Base-by-base conservation (phyloP, 1,140 invertebrate genomes). In the Limonius californicus region DNA sequence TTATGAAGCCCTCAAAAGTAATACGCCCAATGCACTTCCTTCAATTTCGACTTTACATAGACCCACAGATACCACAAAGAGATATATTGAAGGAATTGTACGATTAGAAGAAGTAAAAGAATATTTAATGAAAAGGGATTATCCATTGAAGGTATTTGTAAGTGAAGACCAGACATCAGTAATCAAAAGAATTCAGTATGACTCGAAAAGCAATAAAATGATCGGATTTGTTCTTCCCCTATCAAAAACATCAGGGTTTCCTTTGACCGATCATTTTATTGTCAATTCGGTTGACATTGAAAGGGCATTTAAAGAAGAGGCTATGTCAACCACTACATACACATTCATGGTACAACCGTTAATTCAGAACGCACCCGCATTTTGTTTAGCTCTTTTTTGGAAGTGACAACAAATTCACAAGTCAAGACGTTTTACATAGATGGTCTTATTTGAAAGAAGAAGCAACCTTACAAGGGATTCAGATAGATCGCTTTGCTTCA, bases 271-370 rank as follows among this genome's bases (percentile, higher is more conserved):
- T 7, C 6, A 45, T 8, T 45, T 15, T 18, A 3, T 8, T 6
- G 43, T 45, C 6, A 7, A 45, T 45, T 45, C 43, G 6, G n/a
- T 45, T 7, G 43, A 45, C 16, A 45, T 45, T 8, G 43, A 45
- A 45, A 4, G 16, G 15, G 43, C 43, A 45, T 45, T 45, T 45
- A n/a, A 45, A 8, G 16, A n/a, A n/a, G 43, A n/a, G 16, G n/a
- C 43, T 8, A 45, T 45, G 6, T 6, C 43, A 15, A 8, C 4
- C 43, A 54, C 42, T 45, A 35, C 47, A 9, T 63, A 63, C 23
- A 18, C 42, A 2, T 32, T 63, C 14, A 64, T 65, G 59, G 54
- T 59, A 43, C 63, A 65, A 50, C 63, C 63, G 1, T n/a, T 65
- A 16, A 6, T 1, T 9, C 12, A 35, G 45, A 54, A 58, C 14